Evolutionary conservation across 2,888 invertebrate genomes (phyloP).

Genomic region (Taphrorychus bicolor): DNA sequence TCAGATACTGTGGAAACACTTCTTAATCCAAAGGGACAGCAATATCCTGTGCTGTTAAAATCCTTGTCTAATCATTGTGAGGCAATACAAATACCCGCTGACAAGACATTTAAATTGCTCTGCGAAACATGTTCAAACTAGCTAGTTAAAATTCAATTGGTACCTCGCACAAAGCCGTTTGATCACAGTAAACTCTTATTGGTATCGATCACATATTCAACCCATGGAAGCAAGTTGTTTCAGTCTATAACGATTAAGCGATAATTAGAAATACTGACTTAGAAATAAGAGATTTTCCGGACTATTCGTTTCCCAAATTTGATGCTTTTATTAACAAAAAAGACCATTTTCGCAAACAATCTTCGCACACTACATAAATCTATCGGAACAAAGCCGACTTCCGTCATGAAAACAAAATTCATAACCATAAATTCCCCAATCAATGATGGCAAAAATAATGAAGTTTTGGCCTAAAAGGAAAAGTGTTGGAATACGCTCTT

Average conservation of each 20-base stretch:
- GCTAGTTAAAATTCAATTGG: constrained; percentile 34
- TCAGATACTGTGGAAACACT: too few species aligned
- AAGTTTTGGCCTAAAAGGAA: constrained; percentile 22
- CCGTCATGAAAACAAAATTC: constrained; percentile 23
- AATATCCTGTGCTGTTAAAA: neutral
- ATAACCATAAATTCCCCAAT: constrained; percentile 27
- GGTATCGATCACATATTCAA: constrained; percentile 32
- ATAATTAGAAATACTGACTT: neutral
- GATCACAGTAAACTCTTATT: constrained; percentile 33
- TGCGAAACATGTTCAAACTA: constrained; percentile 28
- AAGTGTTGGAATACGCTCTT: constrained; percentile 5
- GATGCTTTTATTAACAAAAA: neutral
- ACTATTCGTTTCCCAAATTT: neutral
- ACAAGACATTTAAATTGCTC: constrained; percentile 32
- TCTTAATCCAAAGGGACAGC: neutral
- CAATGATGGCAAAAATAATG: constrained; percentile 18
- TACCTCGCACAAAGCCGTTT: constrained; percentile 20
- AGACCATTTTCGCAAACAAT: neutral
- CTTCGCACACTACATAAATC: constrained; percentile 11
- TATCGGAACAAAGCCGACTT: constrained; percentile 12
- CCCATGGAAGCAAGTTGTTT: neutral
- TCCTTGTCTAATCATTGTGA: neutral
- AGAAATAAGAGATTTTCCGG: neutral
- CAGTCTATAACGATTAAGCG: neutral
- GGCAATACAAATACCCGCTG: constrained; percentile 8